These are phyloP conservation scores for Agrotis segetum DNA, from an alignment of 2,888 invertebrate genomes.

Conservation along the genomic window DNA sequence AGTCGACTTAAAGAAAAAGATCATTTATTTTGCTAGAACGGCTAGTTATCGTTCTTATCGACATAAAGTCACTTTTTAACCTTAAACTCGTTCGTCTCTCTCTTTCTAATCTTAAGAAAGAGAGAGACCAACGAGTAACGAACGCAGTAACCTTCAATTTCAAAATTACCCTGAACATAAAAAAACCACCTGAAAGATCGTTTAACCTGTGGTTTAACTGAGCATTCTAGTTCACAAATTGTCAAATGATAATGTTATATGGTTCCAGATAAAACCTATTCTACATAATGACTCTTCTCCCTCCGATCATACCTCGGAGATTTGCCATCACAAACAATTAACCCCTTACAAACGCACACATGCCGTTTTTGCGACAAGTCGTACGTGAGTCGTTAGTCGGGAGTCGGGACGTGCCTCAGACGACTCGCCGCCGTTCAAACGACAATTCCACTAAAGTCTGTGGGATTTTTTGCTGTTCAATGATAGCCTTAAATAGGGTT, in stretches of 20 bases:
- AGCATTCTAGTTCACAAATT: neutral
- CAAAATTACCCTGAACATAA: neutral
- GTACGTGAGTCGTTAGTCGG: slow-evolving; percentile 46
- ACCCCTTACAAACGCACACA: slow-evolving; percentile 40
- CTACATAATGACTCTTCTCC: neutral
- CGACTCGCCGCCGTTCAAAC: slow-evolving; percentile 34
- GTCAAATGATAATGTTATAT: neutral
- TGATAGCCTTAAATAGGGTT: slow-evolving; percentile 42
- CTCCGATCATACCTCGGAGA: slow-evolving; percentile 15
- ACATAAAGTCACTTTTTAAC: no score
- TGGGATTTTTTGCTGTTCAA: slow-evolving; percentile 45
- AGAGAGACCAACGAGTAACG: no score
- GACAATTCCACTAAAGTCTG: slow-evolving; percentile 44
- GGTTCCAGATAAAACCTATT: neutral
- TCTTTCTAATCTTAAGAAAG: no score
- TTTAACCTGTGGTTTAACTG: no score
- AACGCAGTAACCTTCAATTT: neutral
- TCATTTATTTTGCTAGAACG: no score
- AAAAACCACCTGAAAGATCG: neutral
- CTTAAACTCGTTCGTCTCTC: no score
- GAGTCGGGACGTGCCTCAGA: slow-evolving; percentile 38
- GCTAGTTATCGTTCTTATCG: no score
- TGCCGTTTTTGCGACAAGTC: slow-evolving; percentile 45
- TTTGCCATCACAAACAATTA: slow-evolving; percentile 45
- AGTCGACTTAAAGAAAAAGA: no score